Conservation (phyloP, 2,797 vertebrate species). For the Anabas testudineus region DNA sequence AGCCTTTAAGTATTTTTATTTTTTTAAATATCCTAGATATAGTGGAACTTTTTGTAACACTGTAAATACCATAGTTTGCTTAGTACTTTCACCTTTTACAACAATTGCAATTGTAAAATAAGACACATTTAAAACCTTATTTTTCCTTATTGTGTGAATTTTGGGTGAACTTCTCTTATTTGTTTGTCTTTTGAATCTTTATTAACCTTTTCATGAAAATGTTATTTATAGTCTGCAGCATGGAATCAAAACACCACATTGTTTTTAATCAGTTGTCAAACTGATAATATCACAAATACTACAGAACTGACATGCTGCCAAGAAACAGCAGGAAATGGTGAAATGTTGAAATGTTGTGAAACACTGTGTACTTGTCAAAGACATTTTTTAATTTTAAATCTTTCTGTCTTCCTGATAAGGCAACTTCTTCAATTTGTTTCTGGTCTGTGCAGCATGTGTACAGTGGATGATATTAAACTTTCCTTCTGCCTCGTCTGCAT, state of each 20-base stretch:
- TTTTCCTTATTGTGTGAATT: constrained; percentile 48
- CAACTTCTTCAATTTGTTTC: no score
- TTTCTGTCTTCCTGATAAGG: no score
- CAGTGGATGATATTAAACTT: no score
- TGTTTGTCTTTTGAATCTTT: constrained; percentile 2
- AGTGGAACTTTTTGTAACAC: background rate
- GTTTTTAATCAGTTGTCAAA: background rate
- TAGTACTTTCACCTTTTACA: background rate
- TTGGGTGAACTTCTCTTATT: constrained; percentile 35
- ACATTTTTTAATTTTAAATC: no score
- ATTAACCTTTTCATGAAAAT: constrained; percentile 17
- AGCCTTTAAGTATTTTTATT: background rate
- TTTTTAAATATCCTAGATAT: no score
- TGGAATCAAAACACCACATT: background rate
- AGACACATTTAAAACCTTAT: constrained; percentile 1
- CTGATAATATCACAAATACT: background rate
- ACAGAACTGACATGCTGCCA: constrained; percentile 2
- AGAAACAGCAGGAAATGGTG: no score
- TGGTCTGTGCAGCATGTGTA: no score
- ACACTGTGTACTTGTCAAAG: background rate
- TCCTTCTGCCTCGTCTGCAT: no score
- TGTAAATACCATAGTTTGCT: background rate
- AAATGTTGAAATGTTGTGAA: constrained; percentile 1
- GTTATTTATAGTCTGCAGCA: background rate
- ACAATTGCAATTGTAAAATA: background rate